Evolutionary conservation across 2,888 invertebrate species (phyloP), one percentile per base, ranked within the genome.

Genomic region (Caradrina kadenii): DNA sequence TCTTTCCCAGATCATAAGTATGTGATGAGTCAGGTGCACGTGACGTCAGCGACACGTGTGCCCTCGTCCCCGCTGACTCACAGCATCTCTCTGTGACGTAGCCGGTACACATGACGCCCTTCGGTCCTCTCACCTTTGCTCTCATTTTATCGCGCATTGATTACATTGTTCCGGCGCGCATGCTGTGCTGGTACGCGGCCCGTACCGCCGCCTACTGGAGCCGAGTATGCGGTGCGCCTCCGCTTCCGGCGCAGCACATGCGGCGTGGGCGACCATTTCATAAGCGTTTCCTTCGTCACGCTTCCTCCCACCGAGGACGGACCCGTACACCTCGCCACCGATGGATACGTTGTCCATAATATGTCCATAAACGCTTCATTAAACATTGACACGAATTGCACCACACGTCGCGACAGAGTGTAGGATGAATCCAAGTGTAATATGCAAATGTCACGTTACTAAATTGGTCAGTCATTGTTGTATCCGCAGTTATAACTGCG

Each of bases 41-140:
- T 92, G 86, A 94, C 94, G 95, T 94, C 93, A 94, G 84, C 86
- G 85, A 89, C 92, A 91, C 93, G 92, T 91, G 93, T 91, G 88
- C 86, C 31, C 86, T 86, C 87, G 84, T 80, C 86, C 83, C 83
- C 86, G 82, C 86, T 92, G 93, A 93, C 85, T 93, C 92, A 91
- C 90, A 88, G 87, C 90, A 89, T 91, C 89, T 89, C 85, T 87
- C 85, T 78, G 86, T 93, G 92, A 93, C 92, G 92, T 90, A 81
- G 88, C 80, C 81, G 79, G 81, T 76, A 71, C 86, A 84, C 78
- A 81, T 80, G 84, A 85, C 85, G 87, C 88, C 90, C 90, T 90
- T 89, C 89, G 84, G 85, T 86, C 86, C 83, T 85, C 76, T 81
- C 88, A 88, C 87, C 89, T 90, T 89, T 88, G 87, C 86, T 88